phyloP scores from a whole-genome alignment of 2,888 invertebrate species.

The Dasypolia templi region DNA sequence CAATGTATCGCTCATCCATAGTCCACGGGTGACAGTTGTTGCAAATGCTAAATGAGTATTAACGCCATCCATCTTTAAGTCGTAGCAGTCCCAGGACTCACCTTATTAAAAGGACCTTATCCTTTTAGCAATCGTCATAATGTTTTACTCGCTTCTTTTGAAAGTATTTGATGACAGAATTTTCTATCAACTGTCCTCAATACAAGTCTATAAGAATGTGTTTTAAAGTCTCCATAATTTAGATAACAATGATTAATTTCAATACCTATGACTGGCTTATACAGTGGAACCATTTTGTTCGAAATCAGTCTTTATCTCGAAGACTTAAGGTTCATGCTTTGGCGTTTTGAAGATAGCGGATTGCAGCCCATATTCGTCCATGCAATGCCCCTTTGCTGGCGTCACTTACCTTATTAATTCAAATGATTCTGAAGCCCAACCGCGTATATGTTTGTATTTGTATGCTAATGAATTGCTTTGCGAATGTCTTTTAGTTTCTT shows the following conservation, averaged over 20 bases:
- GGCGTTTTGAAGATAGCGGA: conserved; percentile 21
- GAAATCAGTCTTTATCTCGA: neutral
- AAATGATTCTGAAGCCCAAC: conserved; percentile 45
- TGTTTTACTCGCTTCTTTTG: neutral
- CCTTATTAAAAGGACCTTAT: neutral
- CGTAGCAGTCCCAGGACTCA: neutral
- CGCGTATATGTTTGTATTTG: conserved; percentile 37
- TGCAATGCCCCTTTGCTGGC: conserved; percentile 29
- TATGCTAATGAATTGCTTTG: conserved; percentile 49
- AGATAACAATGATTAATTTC: conserved; percentile 9
- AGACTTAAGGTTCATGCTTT: conserved; percentile 4
- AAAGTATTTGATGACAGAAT: neutral
- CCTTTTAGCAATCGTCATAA: neutral
- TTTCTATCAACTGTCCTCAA: conserved; percentile 1
- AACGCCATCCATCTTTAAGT: conserved; percentile 1
- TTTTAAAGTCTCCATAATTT: neutral
- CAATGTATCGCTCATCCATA: conserved; percentile 28
- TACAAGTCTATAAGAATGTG: neutral
- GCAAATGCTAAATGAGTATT: conserved; percentile 1
- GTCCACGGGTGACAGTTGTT: conserved; percentile 12
- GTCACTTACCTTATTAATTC: conserved; percentile 58
- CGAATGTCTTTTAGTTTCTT: conserved; percentile 27
- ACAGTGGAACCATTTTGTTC: neutral
- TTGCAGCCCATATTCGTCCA: conserved; percentile 28
- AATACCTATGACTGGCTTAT: neutral